Percentiles rank a stretch among this genome's conserved stretches.
Evolutionary conservation across 2,113 vertebrate species (phyloP).

Genomic region (Leptobrachium ailaonicum): DNA sequence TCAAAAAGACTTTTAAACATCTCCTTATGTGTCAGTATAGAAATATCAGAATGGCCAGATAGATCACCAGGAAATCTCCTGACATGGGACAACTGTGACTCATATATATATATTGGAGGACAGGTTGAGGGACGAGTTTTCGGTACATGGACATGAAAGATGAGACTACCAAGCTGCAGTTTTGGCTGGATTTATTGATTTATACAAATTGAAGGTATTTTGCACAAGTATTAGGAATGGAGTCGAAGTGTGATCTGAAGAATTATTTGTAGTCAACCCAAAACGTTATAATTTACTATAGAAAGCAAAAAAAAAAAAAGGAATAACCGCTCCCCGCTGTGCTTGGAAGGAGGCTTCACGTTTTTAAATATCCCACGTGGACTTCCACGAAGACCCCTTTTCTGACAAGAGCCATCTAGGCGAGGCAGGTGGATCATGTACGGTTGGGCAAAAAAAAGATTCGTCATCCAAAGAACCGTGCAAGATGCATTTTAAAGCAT

Average conservation of each 20-base stretch:
- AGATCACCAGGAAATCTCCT: constrained; percentile 56
- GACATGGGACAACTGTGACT: not conserved
- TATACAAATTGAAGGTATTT: not conserved
- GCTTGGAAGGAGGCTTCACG: not conserved
- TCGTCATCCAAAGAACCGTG: not conserved
- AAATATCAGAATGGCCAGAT: constrained; percentile 91
- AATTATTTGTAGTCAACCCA: no score
- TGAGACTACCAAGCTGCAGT: not conserved
- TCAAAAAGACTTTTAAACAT: constrained; percentile 98
- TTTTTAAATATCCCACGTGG: not conserved
- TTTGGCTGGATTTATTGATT: not conserved
- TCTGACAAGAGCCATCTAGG: not conserved
- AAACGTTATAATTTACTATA: no score
- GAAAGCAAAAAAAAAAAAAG: not conserved
- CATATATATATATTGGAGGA: not conserved
- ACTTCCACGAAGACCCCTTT: not conserved
- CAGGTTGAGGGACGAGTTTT: not conserved
- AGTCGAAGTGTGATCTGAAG: no score
- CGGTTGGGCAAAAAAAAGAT: not conserved
- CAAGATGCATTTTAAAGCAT: not conserved
- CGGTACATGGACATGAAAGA: not conserved
- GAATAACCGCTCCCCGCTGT: not conserved
- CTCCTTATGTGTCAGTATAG: constrained; percentile 96
- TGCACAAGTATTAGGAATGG: not conserved
- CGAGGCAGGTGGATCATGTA: not conserved